phyloP scores from a whole-genome alignment of 2,113 vertebrate species.

The Delphinapterus leucas region DNA sequence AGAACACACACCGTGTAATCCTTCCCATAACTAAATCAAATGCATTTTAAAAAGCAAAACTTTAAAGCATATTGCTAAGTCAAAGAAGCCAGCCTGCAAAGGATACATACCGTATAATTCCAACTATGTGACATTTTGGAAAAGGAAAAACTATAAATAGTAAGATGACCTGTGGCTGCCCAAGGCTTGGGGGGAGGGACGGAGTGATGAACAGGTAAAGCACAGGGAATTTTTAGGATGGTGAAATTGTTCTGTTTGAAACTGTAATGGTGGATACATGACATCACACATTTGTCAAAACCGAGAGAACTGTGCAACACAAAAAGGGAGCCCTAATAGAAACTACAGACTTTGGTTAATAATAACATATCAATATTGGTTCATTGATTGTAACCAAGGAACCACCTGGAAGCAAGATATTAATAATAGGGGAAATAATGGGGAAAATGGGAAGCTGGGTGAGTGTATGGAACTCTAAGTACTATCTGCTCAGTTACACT shows the following conservation, averaged over 20 bases:
- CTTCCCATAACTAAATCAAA: background rate
- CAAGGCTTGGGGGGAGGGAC: rapidly evolving
- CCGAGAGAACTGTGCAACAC: background rate
- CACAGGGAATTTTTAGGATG: background rate
- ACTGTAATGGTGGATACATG: background rate
- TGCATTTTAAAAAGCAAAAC: background rate
- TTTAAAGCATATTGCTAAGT: background rate
- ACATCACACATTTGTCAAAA: background rate
- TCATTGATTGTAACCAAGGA: background rate
- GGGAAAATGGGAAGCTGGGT: too few relatives aligned
- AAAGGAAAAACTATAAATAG: background rate
- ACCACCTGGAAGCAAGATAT: background rate
- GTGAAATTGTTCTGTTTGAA: background rate
- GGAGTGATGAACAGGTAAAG: background rate
- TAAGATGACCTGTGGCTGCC: background rate
- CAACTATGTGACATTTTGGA: background rate
- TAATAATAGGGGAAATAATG: background rate
- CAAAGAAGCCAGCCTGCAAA: background rate
- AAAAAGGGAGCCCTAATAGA: background rate
- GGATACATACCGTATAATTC: background rate
- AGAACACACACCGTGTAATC: background rate
- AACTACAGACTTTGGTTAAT: background rate
- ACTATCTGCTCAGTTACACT: background rate
- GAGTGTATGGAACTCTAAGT: background rate
- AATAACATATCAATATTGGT: background rate